Conservation (phyloP, 2,797 vertebrate genomes). For the Labeo calbasu region DNA sequence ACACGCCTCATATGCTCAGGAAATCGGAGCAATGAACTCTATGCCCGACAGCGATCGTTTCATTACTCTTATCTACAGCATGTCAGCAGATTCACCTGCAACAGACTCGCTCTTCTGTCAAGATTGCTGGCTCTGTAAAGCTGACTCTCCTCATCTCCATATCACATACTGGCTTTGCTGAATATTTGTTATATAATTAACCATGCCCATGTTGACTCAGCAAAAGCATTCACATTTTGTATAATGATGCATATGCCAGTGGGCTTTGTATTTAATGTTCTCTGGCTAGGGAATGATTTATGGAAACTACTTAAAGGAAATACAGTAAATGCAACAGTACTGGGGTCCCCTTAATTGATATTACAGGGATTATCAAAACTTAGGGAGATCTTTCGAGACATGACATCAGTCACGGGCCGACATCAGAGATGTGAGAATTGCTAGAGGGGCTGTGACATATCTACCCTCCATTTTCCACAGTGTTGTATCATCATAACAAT, state of each 20-base stretch:
- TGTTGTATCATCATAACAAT: constrained; percentile 16
- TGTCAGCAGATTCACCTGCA: constrained; percentile 50
- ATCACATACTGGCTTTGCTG: constrained; percentile 36
- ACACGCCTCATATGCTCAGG: background rate
- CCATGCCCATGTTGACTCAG: constrained; percentile 55
- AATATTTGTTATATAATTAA: constrained; percentile 57
- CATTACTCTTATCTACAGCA: constrained; percentile 45
- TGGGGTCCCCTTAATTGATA: constrained; percentile 40
- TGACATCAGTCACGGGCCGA: background rate
- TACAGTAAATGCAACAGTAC: constrained; percentile 33
- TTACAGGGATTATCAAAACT: constrained; percentile 42
- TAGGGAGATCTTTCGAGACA: background rate
- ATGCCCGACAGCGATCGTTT: constrained; percentile 23
- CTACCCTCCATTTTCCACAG: background rate
- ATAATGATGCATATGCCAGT: constrained; percentile 47
- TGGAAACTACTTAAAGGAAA: constrained; percentile 31
- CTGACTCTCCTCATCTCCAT: constrained; percentile 46
- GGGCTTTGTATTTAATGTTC: constrained; percentile 34
- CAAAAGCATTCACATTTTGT: constrained; percentile 56
- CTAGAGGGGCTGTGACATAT: background rate
- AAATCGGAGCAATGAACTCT: constrained; percentile 20
- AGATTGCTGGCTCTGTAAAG: constrained; percentile 28
- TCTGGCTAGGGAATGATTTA: constrained; percentile 43
- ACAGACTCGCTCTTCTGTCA: constrained; percentile 16
- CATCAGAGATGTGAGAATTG: constrained; percentile 33